Conservation (phyloP, 2,888 invertebrate genomes). For the Azorinus chamasolen region DNA sequence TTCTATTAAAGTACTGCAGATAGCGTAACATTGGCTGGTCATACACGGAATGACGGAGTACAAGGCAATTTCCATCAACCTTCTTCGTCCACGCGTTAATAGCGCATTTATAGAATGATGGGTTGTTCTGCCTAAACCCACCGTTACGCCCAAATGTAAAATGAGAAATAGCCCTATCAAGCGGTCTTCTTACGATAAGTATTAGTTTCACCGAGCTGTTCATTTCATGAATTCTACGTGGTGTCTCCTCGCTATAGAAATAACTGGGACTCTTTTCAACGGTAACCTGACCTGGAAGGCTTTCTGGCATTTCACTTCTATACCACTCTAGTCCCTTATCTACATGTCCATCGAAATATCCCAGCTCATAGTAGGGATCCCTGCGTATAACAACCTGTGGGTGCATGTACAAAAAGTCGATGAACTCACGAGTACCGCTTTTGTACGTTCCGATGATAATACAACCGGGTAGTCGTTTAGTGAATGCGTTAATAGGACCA, state of each 20-base stretch:
- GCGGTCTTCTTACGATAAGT: constrained; percentile 97
- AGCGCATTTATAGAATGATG: constrained; percentile 34
- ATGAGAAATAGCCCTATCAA: constrained; percentile 97
- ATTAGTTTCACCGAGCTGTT: constrained; percentile 95
- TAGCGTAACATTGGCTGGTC: constrained; percentile 93
- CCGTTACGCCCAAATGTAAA: constrained; percentile 89
- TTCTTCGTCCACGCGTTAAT: constrained; percentile 60
- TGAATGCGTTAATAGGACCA: neutral
- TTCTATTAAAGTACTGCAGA: constrained; percentile 96
- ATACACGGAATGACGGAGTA: constrained; percentile 84
- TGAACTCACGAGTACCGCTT: constrained; percentile 86
- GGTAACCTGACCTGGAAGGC: constrained; percentile 95
- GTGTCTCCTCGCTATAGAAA: constrained; percentile 97
- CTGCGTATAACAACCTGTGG: constrained; percentile 95
- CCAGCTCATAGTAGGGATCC: constrained; percentile 92
- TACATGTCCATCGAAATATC: constrained; percentile 97
- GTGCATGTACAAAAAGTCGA: constrained; percentile 85
- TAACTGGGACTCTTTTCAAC: constrained; percentile 99
- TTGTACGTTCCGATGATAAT: constrained; percentile 86
- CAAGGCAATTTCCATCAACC: constrained; percentile 85
- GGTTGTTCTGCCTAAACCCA: constrained; percentile 62
- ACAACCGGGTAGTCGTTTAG: constrained; percentile 82
- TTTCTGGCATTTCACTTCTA: constrained; percentile 93
- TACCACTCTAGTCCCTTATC: constrained; percentile 97
- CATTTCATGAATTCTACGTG: constrained; percentile 96